These are phyloP conservation scores for Ceratotherium simum DNA, from an alignment of 2,113 vertebrate species.

Conservation along the genomic window DNA sequence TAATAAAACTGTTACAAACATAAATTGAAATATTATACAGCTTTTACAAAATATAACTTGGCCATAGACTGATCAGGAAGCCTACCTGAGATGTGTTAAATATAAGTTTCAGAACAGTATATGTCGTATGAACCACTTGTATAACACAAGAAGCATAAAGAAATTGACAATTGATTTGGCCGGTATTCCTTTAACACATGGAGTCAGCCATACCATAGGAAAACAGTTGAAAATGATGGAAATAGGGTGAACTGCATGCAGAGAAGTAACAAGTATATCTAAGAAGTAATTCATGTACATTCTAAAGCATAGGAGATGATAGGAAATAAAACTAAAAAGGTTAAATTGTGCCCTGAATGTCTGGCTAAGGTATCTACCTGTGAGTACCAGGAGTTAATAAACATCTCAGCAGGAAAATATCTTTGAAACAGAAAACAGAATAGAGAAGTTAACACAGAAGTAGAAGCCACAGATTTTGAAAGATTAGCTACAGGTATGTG, in stretches of 20 bases:
- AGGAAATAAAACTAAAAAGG: background rate
- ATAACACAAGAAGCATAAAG: background rate
- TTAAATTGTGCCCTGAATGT: background rate
- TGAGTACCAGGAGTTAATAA: background rate
- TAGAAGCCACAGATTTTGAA: background rate
- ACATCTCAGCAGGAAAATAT: background rate
- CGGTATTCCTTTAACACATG: background rate
- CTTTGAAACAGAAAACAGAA: background rate
- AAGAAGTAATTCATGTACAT: background rate
- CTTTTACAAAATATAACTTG: slow-evolving; percentile 31
- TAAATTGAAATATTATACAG: background rate
- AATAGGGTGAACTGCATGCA: background rate
- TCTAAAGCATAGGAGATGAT: background rate
- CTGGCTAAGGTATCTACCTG: background rate
- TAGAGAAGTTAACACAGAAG: background rate
- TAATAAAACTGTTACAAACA: background rate
- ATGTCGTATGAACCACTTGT: background rate
- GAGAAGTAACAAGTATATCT: background rate
- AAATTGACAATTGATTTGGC: background rate
- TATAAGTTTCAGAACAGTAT: slow-evolving; percentile 1
- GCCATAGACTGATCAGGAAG: background rate
- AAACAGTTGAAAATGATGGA: background rate
- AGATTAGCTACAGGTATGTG: background rate
- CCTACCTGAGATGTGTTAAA: background rate
- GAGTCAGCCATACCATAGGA: background rate